Conservation (phyloP, 2,113 vertebrate genomes). For the Microcebus tavaratra region DNA sequence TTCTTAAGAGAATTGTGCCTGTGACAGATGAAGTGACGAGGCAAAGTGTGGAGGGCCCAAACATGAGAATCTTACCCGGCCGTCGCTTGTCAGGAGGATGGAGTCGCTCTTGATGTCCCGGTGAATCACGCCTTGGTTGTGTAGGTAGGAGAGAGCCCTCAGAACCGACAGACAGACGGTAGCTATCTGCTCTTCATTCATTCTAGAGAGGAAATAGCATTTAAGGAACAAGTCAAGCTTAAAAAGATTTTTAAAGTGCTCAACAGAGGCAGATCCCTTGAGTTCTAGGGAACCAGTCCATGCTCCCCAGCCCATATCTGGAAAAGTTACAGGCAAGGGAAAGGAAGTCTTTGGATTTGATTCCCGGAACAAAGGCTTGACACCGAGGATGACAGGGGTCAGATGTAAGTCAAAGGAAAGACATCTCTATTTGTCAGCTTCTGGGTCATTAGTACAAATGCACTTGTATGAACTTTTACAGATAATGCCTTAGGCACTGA, state of each 20-base stretch:
- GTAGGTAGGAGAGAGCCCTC: conserved; percentile 95
- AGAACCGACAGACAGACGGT: conserved; percentile 97
- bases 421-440: not conserved
- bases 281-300: not conserved
- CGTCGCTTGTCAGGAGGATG: conserved; percentile 97
- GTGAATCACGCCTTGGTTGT: conserved; percentile 98
- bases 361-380: not conserved
- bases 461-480: not conserved
- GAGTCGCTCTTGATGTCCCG: conserved; percentile 99
- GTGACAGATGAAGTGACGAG: not conserved
- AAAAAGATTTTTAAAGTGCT: conserved; percentile 33
- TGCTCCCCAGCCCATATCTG: not conserved
- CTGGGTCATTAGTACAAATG: not conserved
- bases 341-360: not conserved
- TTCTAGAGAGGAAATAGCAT: conserved; percentile 86
- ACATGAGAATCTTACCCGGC: conserved; percentile 87
- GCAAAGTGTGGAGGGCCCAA: not conserved
- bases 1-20: conserved; percentile 1
- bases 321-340: not conserved
- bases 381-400: not conserved
- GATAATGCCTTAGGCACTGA: not conserved
- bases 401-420: not conserved
- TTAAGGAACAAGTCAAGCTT: conserved; percentile 39
- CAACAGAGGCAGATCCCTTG: not conserved
- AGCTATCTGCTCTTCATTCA: conserved; percentile 99